Evolutionary conservation across 1,140 invertebrate genomes (phyloP), one percentile per base, ranked within the genome.

Genomic region (Berghia stephanieae): DNA sequence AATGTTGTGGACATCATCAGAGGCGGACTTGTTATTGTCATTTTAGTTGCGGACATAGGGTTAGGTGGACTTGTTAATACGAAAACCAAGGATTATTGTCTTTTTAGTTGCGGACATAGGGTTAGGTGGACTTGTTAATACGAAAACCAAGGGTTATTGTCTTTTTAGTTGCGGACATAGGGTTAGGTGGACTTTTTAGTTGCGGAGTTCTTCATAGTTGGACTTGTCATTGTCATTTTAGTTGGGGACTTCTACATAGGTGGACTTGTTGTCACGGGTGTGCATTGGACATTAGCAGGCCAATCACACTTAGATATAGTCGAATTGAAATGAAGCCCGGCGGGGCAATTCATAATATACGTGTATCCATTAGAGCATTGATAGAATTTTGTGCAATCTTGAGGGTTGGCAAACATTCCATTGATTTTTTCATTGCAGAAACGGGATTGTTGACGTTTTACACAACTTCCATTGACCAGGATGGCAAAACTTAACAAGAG

Each of bases 301-400:
- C 70, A 72, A 49, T 72, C 70, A 31, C 70, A 72, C 18, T 52
- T 49, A 5, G 3, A 5, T 44, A 16, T 2, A 10, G 16, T 38
- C 16, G 0, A 4, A n/a, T 72, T 72, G 46, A 72, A 72, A 36
- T 34, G 2, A 18, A 72, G 46, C 10, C 44, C 46, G 13, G 70
- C 6, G n/a, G 70, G 70, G 27, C 70, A 72, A 21, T 3, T 2
- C 16, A 36, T 13, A 16, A 3, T 4, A 34, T 5, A 72, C 18
- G 70, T 55, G 10, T 36, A 38, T 6, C 3, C 4, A n/a, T 16
- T 4, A 8, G 38, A 38, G 46, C 70, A 72, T 10, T 8, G 52
- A 49, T 72, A 72, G 18, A 34, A 72, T 24, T 42, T 72, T 44
- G 44, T 34, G n/a, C 70, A 72, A 49, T 72, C 70, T 5, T 52